Conservation (phyloP, 2,888 invertebrate species). For the Alentia gelatinosa region DNA sequence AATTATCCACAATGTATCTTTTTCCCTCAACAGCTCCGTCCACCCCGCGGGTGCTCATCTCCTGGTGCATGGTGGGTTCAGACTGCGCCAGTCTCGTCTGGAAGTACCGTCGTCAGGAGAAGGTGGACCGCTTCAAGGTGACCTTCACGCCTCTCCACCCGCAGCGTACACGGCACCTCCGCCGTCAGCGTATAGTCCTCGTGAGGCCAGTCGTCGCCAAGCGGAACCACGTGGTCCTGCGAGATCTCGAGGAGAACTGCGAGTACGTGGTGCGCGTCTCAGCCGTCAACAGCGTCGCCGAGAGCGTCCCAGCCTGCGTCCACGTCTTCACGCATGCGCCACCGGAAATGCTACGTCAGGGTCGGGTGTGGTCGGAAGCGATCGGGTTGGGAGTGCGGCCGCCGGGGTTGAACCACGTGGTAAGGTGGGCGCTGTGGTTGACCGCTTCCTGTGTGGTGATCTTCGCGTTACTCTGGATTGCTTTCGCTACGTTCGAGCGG, state of each 20-base stretch:
- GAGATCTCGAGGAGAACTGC: neutral
- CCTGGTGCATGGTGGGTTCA: conserved; percentile 25
- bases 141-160: conserved; percentile 1
- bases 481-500: neutral
- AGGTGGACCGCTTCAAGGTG: conserved; percentile 19
- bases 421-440: neutral
- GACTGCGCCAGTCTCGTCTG: conserved; percentile 1
- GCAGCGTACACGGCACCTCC: neutral
- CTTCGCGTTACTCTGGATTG: neutral
- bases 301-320: neutral
- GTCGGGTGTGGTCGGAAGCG: neutral
- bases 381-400: neutral
- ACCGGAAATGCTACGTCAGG: neutral
- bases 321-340: neutral
- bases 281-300: neutral
- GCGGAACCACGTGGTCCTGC: neutral
- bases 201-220: neutral
- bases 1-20: neutral
- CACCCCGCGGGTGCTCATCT: neutral
- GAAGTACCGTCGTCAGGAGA: conserved; percentile 24
- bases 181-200: neutral
- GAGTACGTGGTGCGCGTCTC: neutral
- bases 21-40: conserved; percentile 1
- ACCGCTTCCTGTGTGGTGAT: neutral
- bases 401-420: neutral